These are phyloP conservation scores for Indicator maculatus DNA, from an alignment of 2,113 vertebrate species.

Conservation along the genomic window DNA sequence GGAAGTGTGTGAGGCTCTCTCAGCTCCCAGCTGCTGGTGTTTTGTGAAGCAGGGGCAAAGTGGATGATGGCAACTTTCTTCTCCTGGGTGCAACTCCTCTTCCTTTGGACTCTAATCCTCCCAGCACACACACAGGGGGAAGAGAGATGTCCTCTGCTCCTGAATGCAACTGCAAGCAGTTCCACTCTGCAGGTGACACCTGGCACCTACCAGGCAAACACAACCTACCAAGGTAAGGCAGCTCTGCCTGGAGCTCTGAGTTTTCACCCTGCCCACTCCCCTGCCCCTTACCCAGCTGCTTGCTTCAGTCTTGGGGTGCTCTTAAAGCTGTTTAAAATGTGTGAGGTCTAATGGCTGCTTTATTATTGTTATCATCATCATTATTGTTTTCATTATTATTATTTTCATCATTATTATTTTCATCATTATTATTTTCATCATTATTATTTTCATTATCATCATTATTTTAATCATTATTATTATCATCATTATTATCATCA, in stretches of 20 bases:
- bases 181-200: background rate
- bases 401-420: no score
- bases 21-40: background rate
- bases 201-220: background rate
- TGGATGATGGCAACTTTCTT: slow-evolving; percentile 36
- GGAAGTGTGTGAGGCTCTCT: background rate
- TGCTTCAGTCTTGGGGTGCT: background rate
- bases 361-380: no score
- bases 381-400: no score
- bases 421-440: no score
- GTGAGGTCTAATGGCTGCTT: background rate
- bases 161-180: accelerated
- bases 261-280: background rate
- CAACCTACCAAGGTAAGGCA: slow-evolving; percentile 55
- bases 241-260: background rate
- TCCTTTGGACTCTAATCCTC: background rate
- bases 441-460: no score
- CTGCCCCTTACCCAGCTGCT: background rate
- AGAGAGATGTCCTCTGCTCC: accelerated
- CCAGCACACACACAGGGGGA: accelerated
- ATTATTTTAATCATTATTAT: no score
- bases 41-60: background rate
- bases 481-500: no score
- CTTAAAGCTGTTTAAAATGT: background rate
- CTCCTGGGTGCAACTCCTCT: background rate